Evolutionary conservation across 2,888 invertebrate species (phyloP), one percentile per base, ranked within the genome.

Genomic region (Drosophila aldrichi): DNA sequence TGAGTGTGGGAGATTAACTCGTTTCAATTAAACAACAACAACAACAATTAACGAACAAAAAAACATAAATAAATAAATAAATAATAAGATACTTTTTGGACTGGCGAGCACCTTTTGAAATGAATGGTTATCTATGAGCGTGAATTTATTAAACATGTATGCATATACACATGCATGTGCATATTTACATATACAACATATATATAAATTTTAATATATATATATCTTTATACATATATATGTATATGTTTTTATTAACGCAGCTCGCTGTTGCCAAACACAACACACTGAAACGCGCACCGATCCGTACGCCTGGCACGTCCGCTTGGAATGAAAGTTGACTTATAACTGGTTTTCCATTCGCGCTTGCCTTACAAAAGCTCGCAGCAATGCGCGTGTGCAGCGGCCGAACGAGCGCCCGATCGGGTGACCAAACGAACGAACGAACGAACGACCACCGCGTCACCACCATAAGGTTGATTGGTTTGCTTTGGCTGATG

Each of bases 261-360:
- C 58, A 56, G 70, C 46, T 60, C 76, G 63, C 52, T 62, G 76
- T 79, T 77, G 67, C 64, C 71, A 75, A 79, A 79, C 64, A 79
- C 58, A 75, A 62, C 59, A 75, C 67, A 76, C 64, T 70, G 64
- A 67, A 79, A 72, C 77, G 76, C 82, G 81, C 70, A 71, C 76
- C 80, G 78, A 69, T 75, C 71, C 74, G 74, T 77, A 71, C 88
- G 72, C 59, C 74, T 75, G 82, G 70, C 88, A 91, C 91, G 92
- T 92, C 92, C 82, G 91, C 88, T 88, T 83, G 70, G 82, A 90
- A 91, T 92, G 92, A 92, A 92, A 92, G 92, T 92, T 92, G 91
- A 88, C 82, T 91, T 88, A 91, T 91, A 92, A 92, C 92, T 92
- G 91, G 92, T 92, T 92, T 92, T 79, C 48, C 54, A 63, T 71